Base-by-base conservation (phyloP, 2,113 vertebrate genomes). In the Puffinus mauretanicus region DNA sequence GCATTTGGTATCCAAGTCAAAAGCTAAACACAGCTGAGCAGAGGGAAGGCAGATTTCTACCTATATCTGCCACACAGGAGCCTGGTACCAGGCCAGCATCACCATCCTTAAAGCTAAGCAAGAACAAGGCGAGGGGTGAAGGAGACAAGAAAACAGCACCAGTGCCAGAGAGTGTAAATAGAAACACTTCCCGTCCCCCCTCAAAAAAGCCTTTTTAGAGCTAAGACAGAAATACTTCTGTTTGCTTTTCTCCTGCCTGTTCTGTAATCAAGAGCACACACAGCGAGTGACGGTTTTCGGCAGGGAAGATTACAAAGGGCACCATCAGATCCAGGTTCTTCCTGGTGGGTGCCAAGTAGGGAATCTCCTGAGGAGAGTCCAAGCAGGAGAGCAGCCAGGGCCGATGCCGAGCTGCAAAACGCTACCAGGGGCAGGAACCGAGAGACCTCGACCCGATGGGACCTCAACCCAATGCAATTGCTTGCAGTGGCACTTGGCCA, bases 211-310 rank as follows among this genome's bases (percentile, higher is more conserved):
- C 18, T 38, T 58, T 64, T 24, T 19, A 24, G 67, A 58, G 32
- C 32, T 20, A 36, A 51, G 34, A 26, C 17, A 51, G 38, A 49
- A 57, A 52, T 5, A 20, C 11, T 58, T 38, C 42, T 29, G 25
- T n/a, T 69, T 3, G 15, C 7, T n/a, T 34, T 69, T 51, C 71
- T 16, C 80, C 51, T 69, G 51, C 14, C n/a, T 24, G 6, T 58
- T 67, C 42, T 47, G 20, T 36, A 54, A 30, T 19, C 36, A 19
- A 25, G 60, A 79, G 47, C 49, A 34, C 29, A 34, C 7, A 3
- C 1, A 32, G 55, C 0, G 0, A 30, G 57, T 2, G 8, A 13
- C 0, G 7, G 17, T 16, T 80, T 49, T 47, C 11, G 6, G 47
- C 13, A 34, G 75, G 24, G 62, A n/a, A 58, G 40, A 32, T 20